Base-by-base conservation (phyloP, 2,888 invertebrate species). In the Cephus runcator region DNA sequence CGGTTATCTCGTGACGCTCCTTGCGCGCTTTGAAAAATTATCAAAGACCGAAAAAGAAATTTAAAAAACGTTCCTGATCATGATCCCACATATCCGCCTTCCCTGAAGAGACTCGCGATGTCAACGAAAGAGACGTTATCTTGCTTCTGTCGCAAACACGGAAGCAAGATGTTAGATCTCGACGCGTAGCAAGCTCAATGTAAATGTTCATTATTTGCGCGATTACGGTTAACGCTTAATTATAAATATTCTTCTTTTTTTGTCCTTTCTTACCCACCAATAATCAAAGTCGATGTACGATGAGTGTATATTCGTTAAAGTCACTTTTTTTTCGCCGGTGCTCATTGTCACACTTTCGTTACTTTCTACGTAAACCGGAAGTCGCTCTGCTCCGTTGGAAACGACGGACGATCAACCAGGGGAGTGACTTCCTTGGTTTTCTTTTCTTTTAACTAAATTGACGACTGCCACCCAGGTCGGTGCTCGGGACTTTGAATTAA, bases 1-100 rank as follows among this genome's bases (percentile, higher is more conserved):
- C 82, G 79, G 35, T 68, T 76, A 9, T 56, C 76, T 84, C 82
- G 84, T 86, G 85, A 85, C 83, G 85, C 85, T 89, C 83, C 84
- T 85, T 81, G 83, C 85, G 84, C 83, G 85, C 74, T 12, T 35
- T 6, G 56, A 23, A 56, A 23, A 56, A 23, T 56, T 23, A 56
- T 56, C 56, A 23, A 56, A 56, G 23, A 56, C 56, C 56, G 23
- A 56, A 56, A 40, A 40, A 56, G 6, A 56, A 23, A 56, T 15
- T 34, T 34, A 6, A 56, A 23, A 23, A 56, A 56, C 23, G 9
- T 56, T 56, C 56, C 56, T 9, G 6, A 23, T 23, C 56, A 9
- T 2, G 9, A 56, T 56, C 23, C 56, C 56, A 56, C 23, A 23
- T 23, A 23, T 23, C 56, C 56, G 15, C 56, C 56, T 23, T 15